Evolutionary conservation across 2,797 vertebrate species (phyloP).

Genomic region (Nasua narica): DNA sequence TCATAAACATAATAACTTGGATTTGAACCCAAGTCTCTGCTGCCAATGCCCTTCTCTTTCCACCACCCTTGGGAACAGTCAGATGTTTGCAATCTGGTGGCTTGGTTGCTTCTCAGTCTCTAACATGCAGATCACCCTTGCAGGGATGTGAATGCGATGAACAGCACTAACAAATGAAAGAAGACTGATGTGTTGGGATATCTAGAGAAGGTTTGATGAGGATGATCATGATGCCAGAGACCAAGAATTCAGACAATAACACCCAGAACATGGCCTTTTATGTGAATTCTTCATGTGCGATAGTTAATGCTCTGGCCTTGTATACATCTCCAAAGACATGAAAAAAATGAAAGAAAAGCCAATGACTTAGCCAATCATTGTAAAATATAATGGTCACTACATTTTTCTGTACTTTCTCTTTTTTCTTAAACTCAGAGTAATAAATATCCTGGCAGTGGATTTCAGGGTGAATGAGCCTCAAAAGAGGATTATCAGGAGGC

Average conservation of each 20-base stretch:
- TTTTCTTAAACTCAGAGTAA: not conserved
- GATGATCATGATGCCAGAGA: not conserved
- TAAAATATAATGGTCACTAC: not conserved
- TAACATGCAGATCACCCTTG: not conserved
- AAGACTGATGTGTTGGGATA: not conserved
- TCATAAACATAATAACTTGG: not conserved
- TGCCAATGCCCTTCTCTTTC: not conserved
- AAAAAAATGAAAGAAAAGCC: not conserved
- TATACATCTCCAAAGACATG: not conserved
- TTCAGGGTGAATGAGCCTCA: not conserved
- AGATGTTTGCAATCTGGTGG: slow-evolving; percentile 52
- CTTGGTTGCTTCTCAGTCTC: not conserved
- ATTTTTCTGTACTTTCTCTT: not conserved
- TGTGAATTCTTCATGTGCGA: not conserved
- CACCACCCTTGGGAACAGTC: not conserved
- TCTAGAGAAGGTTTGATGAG: not conserved
- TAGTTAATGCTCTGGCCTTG: not conserved
- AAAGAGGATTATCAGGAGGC: not conserved
- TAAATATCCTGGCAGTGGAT: not conserved
- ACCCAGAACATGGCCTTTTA: not conserved
- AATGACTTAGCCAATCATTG: not conserved
- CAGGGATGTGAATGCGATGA: not conserved
- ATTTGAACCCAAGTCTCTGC: not conserved
- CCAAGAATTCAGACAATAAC: not conserved
- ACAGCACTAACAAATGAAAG: not conserved